These are phyloP conservation scores for Xiphorhynchus erythropygius DNA, from an alignment of 2,797 vertebrate species.

Conservation along the genomic window DNA sequence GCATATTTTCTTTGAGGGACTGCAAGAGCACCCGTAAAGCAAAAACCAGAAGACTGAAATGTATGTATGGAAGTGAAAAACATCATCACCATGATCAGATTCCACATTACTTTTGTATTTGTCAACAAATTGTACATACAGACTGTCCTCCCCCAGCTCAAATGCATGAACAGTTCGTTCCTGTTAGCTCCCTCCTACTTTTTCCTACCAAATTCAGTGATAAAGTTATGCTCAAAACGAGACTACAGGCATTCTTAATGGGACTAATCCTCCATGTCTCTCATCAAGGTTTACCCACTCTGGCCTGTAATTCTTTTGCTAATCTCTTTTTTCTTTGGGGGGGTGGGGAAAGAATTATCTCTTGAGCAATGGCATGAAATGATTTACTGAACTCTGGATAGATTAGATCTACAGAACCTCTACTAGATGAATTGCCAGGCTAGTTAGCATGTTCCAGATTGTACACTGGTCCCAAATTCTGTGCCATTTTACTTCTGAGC, in stretches of 20 bases:
- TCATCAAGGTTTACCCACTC: background rate
- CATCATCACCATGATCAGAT: background rate
- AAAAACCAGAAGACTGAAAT: background rate
- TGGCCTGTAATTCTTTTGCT: background rate
- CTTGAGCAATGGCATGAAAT: background rate
- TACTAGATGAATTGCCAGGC: background rate
- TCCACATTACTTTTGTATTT: background rate
- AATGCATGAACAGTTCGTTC: background rate
- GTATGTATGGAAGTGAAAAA: background rate
- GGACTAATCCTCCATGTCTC: background rate
- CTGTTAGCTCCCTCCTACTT: background rate
- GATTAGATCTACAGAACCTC: background rate
- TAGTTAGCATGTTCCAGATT: background rate
- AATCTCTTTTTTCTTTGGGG: background rate
- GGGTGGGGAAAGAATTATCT: background rate
- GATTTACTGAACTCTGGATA: background rate
- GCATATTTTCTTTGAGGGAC: background rate
- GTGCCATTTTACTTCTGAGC: background rate
- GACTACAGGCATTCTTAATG: background rate
- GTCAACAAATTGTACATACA: background rate
- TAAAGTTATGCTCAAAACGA: background rate
- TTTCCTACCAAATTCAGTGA: background rate
- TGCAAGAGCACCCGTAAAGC: background rate
- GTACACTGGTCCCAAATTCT: background rate
- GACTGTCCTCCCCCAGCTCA: background rate